Percentiles rank a stretch among this genome's conserved stretches.
phyloP scores from a whole-genome alignment of 2,797 vertebrate genomes.

The Falco concolor region DNA sequence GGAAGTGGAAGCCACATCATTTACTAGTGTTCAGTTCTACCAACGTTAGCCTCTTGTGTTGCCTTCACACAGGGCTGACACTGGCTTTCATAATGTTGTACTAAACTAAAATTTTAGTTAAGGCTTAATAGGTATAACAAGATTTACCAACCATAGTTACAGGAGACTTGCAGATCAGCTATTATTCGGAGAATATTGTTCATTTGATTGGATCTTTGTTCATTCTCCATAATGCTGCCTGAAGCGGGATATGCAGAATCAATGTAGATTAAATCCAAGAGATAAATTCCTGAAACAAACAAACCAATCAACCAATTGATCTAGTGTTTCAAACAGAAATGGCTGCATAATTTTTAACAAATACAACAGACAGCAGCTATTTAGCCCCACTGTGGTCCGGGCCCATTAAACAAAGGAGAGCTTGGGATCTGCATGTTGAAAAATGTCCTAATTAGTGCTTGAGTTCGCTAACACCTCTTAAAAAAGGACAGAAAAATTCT shows the following conservation, averaged over 20 bases:
- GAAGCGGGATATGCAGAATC: conserved; percentile 97
- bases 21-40: neutral
- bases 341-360: neutral
- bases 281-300: conserved; percentile 86
- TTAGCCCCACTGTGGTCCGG: neutral
- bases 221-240: conserved; percentile 95
- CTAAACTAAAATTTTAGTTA: neutral
- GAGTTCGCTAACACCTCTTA: neutral
- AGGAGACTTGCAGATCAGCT: conserved; percentile 93
- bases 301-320: neutral
- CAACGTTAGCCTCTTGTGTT: neutral
- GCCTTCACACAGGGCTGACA: neutral
- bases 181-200: conserved; percentile 95
- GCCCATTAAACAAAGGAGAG: neutral
- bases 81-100: neutral
- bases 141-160: conserved; percentile 84
- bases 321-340: neutral
- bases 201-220: conserved; percentile 96
- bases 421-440: neutral
- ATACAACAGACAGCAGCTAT: neutral
- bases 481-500: neutral
- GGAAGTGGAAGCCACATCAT: neutral
- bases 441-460: neutral
- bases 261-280: conserved; percentile 96
- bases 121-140: neutral